A percentile compares a stretch with the other conserved stretches of the same genome.
phyloP scores from a whole-genome alignment of 2,888 invertebrate genomes.

The Palloptera scutellata region DNA sequence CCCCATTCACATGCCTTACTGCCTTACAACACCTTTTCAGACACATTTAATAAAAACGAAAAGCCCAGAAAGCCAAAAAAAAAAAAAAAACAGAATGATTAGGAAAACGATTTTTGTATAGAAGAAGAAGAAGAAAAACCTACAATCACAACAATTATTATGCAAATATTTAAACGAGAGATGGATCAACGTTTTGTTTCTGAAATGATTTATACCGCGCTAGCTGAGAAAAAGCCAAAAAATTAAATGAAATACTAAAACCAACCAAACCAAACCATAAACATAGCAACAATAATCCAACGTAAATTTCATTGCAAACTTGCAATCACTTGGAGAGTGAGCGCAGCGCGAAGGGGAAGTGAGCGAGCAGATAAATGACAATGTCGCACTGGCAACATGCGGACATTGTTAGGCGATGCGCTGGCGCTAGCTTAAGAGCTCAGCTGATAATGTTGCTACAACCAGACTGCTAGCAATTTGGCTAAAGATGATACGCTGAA shows the following conservation, averaged over 20 bases:
- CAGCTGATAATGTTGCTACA: too few species aligned
- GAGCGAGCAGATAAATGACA: too few species aligned
- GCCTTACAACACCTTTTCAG: neutral
- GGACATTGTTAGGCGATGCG: too few species aligned
- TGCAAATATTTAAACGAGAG: slow-evolving; percentile 8
- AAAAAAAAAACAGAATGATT: neutral
- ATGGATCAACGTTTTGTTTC: neutral
- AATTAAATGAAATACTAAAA: neutral
- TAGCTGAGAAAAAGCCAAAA: slow-evolving; percentile 3
- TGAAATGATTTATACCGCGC: too few species aligned
- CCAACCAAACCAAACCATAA: slow-evolving; percentile 7
- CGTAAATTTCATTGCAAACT: too few species aligned
- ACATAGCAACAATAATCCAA: neutral
- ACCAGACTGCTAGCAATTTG: too few species aligned
- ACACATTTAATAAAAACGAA: neutral
- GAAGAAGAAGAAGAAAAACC: too few species aligned
- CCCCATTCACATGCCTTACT: neutral
- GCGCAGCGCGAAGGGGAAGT: too few species aligned
- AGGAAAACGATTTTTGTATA: neutral
- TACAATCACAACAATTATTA: neutral
- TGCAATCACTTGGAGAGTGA: too few species aligned
- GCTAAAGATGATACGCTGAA: too few species aligned
- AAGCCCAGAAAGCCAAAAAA: neutral
- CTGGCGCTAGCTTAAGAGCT: too few species aligned
- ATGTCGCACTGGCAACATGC: too few species aligned